Percentiles rank a stretch among this genome's conserved stretches.
Evolutionary conservation across 1,140 invertebrate species (phyloP).

Genomic region (Cheumatopsyche charites): DNA sequence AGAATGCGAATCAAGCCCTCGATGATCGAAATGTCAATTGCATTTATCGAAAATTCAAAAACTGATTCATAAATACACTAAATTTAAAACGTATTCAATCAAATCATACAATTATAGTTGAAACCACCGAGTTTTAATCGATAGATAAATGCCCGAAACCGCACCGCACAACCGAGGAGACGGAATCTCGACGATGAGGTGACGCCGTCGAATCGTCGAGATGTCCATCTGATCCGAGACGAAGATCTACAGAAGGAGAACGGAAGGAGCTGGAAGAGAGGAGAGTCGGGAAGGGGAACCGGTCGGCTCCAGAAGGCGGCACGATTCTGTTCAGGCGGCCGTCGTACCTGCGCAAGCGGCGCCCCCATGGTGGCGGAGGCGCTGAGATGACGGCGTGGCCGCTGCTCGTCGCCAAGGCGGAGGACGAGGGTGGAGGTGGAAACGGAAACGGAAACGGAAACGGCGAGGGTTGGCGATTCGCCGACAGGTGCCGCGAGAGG

Average conservation of each 20-base stretch:
- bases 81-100: no score
- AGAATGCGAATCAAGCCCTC: no score
- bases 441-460: background rate
- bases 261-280: background rate
- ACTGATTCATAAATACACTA: no score
- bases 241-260: background rate
- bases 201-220: no score
- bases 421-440: background rate
- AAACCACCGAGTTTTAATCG: no score
- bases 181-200: no score
- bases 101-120: no score
- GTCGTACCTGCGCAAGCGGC: slow-evolving; percentile 40
- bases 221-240: background rate
- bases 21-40: no score
- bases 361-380: slow-evolving; percentile 20
- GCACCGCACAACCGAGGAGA: no score
- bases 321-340: slow-evolving; percentile 45
- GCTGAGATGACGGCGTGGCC: slow-evolving; percentile 34
- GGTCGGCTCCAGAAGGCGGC: no score
- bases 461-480: slow-evolving; percentile 37
- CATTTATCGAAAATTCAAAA: no score
- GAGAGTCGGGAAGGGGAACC: background rate
- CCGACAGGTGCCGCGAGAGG: slow-evolving; percentile 32
- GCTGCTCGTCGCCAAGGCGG: background rate
- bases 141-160: no score